A percentile compares a stretch with the other conserved stretches of the same genome.
Conservation (phyloP, 2,113 vertebrate species). For the Neopipo cinnamomea region DNA sequence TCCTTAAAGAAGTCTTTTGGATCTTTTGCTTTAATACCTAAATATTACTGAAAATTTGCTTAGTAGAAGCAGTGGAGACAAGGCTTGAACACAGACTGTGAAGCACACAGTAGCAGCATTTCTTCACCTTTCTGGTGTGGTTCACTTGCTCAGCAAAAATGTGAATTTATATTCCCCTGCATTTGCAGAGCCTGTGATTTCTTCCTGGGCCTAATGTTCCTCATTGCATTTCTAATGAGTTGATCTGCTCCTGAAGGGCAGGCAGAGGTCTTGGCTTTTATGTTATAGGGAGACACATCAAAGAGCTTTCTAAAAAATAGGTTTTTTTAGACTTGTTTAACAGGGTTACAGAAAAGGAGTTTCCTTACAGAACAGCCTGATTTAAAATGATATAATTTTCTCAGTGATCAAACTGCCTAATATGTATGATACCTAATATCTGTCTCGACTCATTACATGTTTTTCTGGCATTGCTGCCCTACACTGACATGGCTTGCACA, state of each 20-base stretch:
- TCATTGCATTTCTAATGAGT: background rate
- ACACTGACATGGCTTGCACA: background rate
- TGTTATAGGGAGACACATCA: background rate
- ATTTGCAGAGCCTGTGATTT: background rate
- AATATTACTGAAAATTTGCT: background rate
- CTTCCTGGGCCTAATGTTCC: background rate
- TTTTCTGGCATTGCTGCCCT: background rate
- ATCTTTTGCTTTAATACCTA: background rate
- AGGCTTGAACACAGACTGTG: background rate
- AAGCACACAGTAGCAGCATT: background rate
- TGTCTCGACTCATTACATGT: background rate
- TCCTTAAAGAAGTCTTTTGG: background rate
- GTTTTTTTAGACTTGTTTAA: background rate
- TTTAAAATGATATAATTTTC: background rate
- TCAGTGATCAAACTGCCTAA: background rate
- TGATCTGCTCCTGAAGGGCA: background rate
- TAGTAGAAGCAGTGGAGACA: background rate
- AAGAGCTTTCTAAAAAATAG: constrained; percentile 20
- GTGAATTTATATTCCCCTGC: background rate
- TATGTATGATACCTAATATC: background rate
- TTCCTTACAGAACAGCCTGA: background rate
- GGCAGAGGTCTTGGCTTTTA: background rate
- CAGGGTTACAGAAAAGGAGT: background rate
- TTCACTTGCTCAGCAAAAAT: background rate
- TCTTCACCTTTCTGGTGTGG: background rate